These are phyloP conservation scores for Beroe forskalii DNA, from an alignment of 37 sponge, comb jelly and placozoan genomes.

Conservation along the genomic window DNA sequence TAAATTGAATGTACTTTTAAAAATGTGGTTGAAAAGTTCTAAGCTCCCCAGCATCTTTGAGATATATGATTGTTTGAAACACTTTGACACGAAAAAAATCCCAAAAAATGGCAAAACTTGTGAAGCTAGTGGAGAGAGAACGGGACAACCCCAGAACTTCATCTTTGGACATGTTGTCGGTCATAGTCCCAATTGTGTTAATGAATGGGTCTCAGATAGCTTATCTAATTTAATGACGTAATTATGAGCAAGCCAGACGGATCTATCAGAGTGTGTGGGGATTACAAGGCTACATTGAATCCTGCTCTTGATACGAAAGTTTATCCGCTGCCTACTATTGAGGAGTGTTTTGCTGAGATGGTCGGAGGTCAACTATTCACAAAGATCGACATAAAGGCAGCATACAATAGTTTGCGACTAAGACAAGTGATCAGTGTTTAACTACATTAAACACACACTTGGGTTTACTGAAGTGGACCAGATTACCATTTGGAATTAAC, in stretches of 20 bases:
- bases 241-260: conserved; percentile 68
- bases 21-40: too few species aligned
- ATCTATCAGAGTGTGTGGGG: conserved; percentile 66
- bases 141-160: too few species aligned
- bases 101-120: too few species aligned
- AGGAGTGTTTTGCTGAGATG: conserved; percentile 63
- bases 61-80: too few species aligned
- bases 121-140: too few species aligned
- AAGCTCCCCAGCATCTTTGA: too few species aligned
- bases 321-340: conserved; percentile 69
- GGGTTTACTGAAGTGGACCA: conserved; percentile 65
- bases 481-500: conserved; percentile 67
- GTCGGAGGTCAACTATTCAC: conserved; percentile 67
- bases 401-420: conserved; percentile 33
- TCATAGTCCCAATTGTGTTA: too few species aligned
- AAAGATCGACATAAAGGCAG: conserved; percentile 66
- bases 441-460: conserved; percentile 66
- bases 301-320: conserved; percentile 37
- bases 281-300: conserved; percentile 71
- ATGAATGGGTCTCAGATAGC: too few species aligned
- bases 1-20: too few species aligned
- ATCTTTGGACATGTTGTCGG: too few species aligned
- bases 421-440: neutral
- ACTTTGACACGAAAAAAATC: too few species aligned
- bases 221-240: too few species aligned